Conservation (phyloP, 92 coral and sea anemone species). For the Scolanthus callimorphus region DNA sequence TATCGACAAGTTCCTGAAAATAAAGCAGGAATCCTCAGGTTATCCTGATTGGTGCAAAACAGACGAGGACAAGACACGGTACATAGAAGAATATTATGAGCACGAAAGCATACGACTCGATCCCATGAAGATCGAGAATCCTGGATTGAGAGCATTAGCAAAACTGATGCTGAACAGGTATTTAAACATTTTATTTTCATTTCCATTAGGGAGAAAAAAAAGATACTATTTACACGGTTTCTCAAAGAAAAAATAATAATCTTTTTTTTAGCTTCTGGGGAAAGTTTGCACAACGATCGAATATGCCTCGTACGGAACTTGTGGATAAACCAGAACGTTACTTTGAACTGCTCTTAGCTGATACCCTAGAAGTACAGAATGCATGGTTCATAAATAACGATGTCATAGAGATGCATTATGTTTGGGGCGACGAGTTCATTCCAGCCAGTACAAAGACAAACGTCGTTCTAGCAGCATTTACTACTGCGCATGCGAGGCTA, state of each 20-base stretch:
- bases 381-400: constrained; percentile 31
- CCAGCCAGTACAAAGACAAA: constrained; percentile 18
- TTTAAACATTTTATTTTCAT: too few relatives aligned
- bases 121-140: constrained; percentile 18
- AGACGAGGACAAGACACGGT: constrained; percentile 23
- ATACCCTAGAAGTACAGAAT: constrained; percentile 24
- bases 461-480: constrained; percentile 26
- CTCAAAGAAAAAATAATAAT: too few relatives aligned
- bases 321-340: constrained; percentile 28
- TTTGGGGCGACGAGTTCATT: constrained; percentile 7
- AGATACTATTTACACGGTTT: too few relatives aligned
- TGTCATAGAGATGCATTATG: constrained; percentile 8
- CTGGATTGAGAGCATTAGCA: constrained; percentile 42
- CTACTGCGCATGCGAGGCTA: constrained; percentile 33
- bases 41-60: constrained; percentile 27
- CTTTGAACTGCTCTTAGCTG: constrained; percentile 28
- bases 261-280: constrained; percentile 42
- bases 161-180: constrained; percentile 42
- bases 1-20: constrained; percentile 47
- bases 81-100: constrained; percentile 14
- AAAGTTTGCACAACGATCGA: constrained; percentile 35
- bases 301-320: constrained; percentile 35
- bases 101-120: constrained; percentile 45
- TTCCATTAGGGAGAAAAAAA: too few relatives aligned
- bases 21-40: constrained; percentile 46